phyloP scores from a whole-genome alignment of 2,113 vertebrate species.

The Setophaga coronata region DNA sequence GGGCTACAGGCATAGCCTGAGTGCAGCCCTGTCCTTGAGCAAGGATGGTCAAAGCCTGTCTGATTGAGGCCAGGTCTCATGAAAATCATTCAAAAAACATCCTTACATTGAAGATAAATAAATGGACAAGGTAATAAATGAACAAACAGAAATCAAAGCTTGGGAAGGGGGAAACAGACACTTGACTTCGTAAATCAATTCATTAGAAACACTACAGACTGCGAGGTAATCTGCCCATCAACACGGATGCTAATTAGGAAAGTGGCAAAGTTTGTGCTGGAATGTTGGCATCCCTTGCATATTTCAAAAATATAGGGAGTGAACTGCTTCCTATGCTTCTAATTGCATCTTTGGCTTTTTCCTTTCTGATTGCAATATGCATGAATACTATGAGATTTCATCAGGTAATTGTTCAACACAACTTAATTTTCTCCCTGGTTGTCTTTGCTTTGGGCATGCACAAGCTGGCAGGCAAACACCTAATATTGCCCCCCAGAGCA shows the following conservation, averaged over 20 bases:
- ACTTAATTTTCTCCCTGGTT: background rate
- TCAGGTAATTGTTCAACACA: background rate
- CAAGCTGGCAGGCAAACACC: background rate
- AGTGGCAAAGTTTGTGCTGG: background rate
- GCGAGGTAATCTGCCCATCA: background rate
- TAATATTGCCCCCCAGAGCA: background rate
- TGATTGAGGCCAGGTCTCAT: background rate
- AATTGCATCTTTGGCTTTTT: background rate
- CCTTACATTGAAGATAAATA: background rate
- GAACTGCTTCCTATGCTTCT: constrained; percentile 6
- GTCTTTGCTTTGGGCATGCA: background rate
- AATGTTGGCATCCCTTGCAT: background rate
- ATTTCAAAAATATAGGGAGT: background rate
- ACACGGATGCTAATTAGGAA: background rate
- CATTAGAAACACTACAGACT: background rate
- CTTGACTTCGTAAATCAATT: background rate
- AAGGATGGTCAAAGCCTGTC: background rate
- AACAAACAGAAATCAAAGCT: background rate
- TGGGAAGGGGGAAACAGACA: background rate
- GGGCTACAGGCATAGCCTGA: background rate
- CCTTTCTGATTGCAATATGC: background rate
- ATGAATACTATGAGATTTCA: background rate
- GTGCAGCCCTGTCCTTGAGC: background rate
- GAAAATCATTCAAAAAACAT: background rate
- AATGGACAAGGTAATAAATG: background rate